These are phyloP conservation scores for Mystacornis crossleyi DNA, from an alignment of 2,113 vertebrate genomes.

Conservation along the genomic window DNA sequence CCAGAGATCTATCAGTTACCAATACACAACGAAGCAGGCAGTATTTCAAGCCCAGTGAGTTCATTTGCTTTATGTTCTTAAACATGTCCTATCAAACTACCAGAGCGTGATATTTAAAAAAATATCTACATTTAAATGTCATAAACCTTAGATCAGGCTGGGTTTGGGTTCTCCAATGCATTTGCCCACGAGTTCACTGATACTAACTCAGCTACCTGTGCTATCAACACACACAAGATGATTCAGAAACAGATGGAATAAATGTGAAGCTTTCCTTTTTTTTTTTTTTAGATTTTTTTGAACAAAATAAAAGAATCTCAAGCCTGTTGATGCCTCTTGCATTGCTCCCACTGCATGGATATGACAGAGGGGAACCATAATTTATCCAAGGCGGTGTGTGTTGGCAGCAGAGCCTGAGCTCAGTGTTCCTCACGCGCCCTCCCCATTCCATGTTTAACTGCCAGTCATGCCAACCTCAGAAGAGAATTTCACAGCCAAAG, in stretches of 20 bases:
- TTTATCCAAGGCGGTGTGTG: neutral
- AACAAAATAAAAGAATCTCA: neutral
- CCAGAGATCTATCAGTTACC: neutral
- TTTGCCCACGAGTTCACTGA: neutral
- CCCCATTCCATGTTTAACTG: neutral
- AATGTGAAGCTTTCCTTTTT: neutral
- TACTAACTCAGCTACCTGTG: neutral
- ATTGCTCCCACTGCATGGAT: neutral
- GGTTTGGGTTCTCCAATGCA: rapidly evolving
- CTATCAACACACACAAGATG: neutral
- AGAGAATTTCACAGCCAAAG: neutral
- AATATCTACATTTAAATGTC: neutral
- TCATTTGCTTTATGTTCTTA: neutral
- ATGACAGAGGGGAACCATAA: neutral
- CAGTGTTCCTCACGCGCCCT: neutral
- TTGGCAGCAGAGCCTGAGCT: neutral
- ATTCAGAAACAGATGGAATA: neutral
- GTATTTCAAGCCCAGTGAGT: neutral
- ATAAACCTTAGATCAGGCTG: neutral
- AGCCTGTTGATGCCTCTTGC: neutral
- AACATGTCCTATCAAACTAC: neutral
- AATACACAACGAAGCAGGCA: neutral
- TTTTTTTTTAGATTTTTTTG: neutral
- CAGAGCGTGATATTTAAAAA: neutral
- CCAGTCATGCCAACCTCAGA: neutral